These are phyloP conservation scores for Samia ricini DNA, from an alignment of 1,140 invertebrate species.

Conservation along the genomic window DNA sequence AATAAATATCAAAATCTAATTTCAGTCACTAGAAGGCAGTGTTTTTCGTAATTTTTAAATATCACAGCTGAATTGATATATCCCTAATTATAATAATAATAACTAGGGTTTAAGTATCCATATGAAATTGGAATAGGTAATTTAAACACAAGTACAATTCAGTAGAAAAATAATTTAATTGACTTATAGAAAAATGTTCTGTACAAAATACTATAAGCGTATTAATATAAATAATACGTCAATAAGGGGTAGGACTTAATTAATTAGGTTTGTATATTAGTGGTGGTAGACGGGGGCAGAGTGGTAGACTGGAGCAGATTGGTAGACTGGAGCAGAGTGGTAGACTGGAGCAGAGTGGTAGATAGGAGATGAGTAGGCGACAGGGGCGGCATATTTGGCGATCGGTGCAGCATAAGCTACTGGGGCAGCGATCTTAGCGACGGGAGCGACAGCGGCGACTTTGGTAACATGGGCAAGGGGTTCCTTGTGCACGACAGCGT, in stretches of 20 bases:
- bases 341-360: slow-evolving; percentile 39
- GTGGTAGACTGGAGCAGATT: slow-evolving; percentile 40
- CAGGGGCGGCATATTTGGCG: slow-evolving; percentile 27
- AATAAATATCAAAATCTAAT: too few species aligned
- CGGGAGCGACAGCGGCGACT: slow-evolving; percentile 31
- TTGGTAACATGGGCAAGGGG: slow-evolving; percentile 36
- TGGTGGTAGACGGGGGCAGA: slow-evolving; percentile 54
- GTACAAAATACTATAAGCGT: slow-evolving; percentile 19
- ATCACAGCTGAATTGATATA: too few species aligned
- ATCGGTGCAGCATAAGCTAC: slow-evolving; percentile 58
- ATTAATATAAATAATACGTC: slow-evolving; percentile 27
- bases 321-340: slow-evolving; percentile 35
- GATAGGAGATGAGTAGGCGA: slow-evolving; percentile 30
- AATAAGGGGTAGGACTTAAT: slow-evolving; percentile 17
- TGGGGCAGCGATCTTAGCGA: slow-evolving; percentile 33
- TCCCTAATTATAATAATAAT: too few species aligned
- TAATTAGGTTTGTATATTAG: slow-evolving; percentile 46
- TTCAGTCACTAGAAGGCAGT: too few species aligned
- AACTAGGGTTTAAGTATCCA: too few species aligned
- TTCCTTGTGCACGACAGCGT: slow-evolving; percentile 67
- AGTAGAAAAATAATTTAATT: slow-evolving; percentile 47
- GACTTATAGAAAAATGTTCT: slow-evolving; percentile 17
- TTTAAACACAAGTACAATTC: not conserved
- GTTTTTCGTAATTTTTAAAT: too few species aligned
- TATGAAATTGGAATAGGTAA: not conserved